Conservation (phyloP, 2,888 invertebrate species). For the Aethes cnicana region DNA sequence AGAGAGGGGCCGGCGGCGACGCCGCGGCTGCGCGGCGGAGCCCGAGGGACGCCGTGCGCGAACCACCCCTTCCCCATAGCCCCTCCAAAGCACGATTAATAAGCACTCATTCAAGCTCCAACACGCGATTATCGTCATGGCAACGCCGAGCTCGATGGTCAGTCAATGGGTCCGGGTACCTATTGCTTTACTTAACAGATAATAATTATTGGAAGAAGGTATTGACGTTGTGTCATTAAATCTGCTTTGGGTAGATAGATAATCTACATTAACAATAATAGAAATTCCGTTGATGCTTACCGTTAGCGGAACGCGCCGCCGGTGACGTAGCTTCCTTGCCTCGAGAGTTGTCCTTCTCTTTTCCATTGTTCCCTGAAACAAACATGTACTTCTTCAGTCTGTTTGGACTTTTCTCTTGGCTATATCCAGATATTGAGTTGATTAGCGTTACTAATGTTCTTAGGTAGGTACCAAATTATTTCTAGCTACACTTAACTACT, state of each 20-base stretch:
- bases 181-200: too few species aligned
- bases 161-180: slow-evolving; percentile 34
- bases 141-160: slow-evolving; percentile 41
- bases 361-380: slow-evolving; percentile 88
- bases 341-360: slow-evolving; percentile 84
- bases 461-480: not conserved
- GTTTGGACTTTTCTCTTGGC: too few species aligned
- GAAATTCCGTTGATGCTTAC: slow-evolving; percentile 71
- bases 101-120: slow-evolving; percentile 68
- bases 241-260: too few species aligned
- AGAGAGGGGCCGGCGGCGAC: slow-evolving; percentile 53
- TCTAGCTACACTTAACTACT: not conserved
- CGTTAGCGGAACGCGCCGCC: slow-evolving; percentile 85
- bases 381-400: too few species aligned
- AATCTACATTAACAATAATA: too few species aligned
- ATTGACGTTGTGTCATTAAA: too few species aligned
- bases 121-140: slow-evolving; percentile 59
- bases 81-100: slow-evolving; percentile 60
- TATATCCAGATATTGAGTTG: too few species aligned
- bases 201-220: too few species aligned
- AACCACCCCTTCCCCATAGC: slow-evolving; percentile 40
- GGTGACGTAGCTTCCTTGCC: slow-evolving; percentile 87
- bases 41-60: slow-evolving; percentile 58
- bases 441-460: not conserved
- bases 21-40: slow-evolving; percentile 58